Evolutionary conservation across 2,113 vertebrate genomes (phyloP).

Genomic region (Phalacrocorax carbo): DNA sequence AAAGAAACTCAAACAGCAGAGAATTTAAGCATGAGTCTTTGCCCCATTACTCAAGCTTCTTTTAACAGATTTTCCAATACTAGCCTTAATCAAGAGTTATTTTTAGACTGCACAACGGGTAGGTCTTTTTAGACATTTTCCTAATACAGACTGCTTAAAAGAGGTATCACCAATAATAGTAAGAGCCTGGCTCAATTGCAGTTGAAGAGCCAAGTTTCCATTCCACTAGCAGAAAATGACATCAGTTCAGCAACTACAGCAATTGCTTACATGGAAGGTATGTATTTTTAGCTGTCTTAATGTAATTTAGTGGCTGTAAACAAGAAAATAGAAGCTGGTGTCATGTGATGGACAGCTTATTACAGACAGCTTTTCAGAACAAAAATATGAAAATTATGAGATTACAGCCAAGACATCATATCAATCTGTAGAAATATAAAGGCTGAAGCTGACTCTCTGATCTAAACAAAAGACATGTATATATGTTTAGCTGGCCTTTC

Average conservation of each 20-base stretch:
- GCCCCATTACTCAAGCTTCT: background rate
- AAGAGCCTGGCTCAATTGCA: background rate
- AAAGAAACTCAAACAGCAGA: background rate
- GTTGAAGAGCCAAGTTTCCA: background rate
- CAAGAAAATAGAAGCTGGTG: background rate
- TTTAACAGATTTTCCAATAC: background rate
- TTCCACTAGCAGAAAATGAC: background rate
- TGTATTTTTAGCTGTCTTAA: background rate
- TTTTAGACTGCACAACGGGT: background rate
- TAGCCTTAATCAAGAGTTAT: background rate
- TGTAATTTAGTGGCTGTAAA: background rate
- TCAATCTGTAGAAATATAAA: background rate
- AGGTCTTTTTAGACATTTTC: background rate
- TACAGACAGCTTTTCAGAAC: background rate
- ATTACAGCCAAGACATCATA: background rate
- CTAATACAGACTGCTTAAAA: background rate
- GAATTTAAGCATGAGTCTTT: background rate
- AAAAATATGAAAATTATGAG: background rate
- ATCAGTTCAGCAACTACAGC: background rate
- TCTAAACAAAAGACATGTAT: background rate
- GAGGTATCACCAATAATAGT: background rate
- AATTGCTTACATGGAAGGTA: background rate
- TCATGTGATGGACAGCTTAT: background rate
- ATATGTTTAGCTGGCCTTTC: background rate
- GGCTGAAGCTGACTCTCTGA: background rate